Evolutionary conservation across 1,140 invertebrate genomes (phyloP).

Genomic region (Yoshiicerus persimilis): DNA sequence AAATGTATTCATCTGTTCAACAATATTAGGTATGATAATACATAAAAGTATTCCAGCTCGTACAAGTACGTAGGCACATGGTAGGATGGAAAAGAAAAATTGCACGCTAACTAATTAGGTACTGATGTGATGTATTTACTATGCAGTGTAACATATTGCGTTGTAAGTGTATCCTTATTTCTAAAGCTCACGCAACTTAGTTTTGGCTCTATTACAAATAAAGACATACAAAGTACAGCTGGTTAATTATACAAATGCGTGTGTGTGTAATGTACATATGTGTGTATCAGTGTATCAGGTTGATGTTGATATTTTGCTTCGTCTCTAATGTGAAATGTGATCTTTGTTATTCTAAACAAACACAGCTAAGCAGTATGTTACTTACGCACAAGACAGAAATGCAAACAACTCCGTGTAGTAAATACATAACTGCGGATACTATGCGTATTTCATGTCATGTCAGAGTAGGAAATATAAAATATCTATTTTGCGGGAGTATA

Average conservation of each 20-base stretch:
- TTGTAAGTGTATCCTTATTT: background rate
- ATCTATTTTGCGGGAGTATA: background rate
- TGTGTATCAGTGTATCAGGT: background rate
- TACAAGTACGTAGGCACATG: no score
- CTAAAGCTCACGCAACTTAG: background rate
- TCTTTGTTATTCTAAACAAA: background rate
- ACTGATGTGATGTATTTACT: background rate
- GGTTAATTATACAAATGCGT: background rate
- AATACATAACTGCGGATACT: background rate
- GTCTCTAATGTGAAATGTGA: background rate
- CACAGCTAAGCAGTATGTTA: background rate
- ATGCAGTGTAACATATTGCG: background rate
- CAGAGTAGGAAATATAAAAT: background rate
- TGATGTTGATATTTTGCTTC: background rate
- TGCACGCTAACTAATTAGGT: background rate
- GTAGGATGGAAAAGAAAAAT: background rate
- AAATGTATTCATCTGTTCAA: background rate
- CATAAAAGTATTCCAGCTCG: background rate
- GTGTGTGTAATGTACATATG: background rate
- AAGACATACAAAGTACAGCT: background rate
- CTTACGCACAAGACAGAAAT: background rate
- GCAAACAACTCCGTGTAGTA: no score
- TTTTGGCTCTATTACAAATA: background rate
- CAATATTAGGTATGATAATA: background rate
- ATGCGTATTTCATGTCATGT: background rate